phyloP scores from a whole-genome alignment of 92 coral and sea anemone genomes.

The Palythoa grandis region DNA sequence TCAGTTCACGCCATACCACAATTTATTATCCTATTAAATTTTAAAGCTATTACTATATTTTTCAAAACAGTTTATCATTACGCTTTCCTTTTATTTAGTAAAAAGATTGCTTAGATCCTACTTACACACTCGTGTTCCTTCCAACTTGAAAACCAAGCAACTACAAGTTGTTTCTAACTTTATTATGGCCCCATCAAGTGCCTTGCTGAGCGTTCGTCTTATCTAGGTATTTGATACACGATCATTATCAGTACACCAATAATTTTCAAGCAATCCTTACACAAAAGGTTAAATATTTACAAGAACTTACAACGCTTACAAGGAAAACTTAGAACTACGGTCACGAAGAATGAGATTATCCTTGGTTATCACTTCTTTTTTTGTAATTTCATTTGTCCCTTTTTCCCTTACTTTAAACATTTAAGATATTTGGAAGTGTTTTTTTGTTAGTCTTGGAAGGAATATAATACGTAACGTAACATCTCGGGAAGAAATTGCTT shows the following conservation, averaged over 20 bases:
- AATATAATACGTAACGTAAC: not conserved
- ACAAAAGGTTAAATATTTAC: not conserved
- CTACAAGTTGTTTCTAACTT: constrained; percentile 28
- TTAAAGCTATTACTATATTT: not conserved
- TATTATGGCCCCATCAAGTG: constrained; percentile 6
- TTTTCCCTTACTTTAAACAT: too few relatives aligned
- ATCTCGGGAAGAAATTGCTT: not conserved
- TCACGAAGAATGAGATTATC: too few relatives aligned
- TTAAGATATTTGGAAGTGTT: too few relatives aligned
- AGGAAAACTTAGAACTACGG: not conserved
- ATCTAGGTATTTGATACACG: constrained; percentile 1
- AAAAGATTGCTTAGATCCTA: not conserved
- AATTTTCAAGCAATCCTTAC: not conserved
- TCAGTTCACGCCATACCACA: too few relatives aligned
- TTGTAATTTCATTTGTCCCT: too few relatives aligned
- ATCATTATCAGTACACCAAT: not conserved
- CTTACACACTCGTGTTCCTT: constrained; percentile 36
- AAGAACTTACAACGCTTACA: not conserved
- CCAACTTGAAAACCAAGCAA: constrained; percentile 37
- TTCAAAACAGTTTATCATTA: not conserved
- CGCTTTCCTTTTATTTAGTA: not conserved
- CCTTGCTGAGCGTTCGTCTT: not conserved
- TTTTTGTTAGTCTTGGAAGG: too few relatives aligned
- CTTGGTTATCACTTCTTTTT: too few relatives aligned
- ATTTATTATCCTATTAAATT: too few relatives aligned